Base-by-base conservation (phyloP, 2,113 vertebrate species). In the Microcebus ravelobensis region DNA sequence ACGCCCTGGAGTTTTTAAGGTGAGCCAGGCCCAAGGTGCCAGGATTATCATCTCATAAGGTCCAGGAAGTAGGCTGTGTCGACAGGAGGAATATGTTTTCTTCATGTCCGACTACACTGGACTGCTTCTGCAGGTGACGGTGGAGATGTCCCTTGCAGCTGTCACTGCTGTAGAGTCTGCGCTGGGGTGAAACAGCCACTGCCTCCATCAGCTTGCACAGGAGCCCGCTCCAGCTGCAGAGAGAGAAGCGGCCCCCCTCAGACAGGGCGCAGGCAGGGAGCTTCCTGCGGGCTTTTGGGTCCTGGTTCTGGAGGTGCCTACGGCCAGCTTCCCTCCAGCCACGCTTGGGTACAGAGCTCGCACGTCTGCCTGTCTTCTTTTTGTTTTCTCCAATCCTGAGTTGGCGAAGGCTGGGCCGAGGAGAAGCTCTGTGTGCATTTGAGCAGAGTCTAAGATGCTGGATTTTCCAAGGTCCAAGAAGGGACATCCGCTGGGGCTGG, bases 401-500 rank as follows among this genome's bases (percentile, higher is more conserved):
- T 8, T 15, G 4, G 52, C 29, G 48, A 61, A 73, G 50, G 15
- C 13, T 36, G 31, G 29, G 12, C 25, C 31, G 17, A 63, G 50
- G 23, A 34, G 50, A 65, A 7, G 25, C 7, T 73, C 31, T 11
- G 6, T 36, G 57, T 59, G 7, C 36, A 18, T 90, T 63, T 80
- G 63, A 65, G 11, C 27, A 83, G 31, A 84, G 5, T 27, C 79
- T 21, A 23, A 63, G 45, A 52, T 36, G 52, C 31, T 59, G 6
- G 48, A 86, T 65, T 92, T 92, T 45, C n/a, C 59, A 94, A 50
- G 80, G 67, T 8, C 20, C 13, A n/a, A n/a, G 45, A 94, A 86
- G 18, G 9, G 23, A 27, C n/a, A 13, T 63, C 7, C 59, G 73
- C 18, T 61, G 55, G 17, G 52, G 9, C 27, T 21, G 25, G 27